Evolutionary conservation across 2,797 vertebrate species (phyloP), one percentile per base, ranked within the genome.

Genomic region (Sternotherus odoratus): DNA sequence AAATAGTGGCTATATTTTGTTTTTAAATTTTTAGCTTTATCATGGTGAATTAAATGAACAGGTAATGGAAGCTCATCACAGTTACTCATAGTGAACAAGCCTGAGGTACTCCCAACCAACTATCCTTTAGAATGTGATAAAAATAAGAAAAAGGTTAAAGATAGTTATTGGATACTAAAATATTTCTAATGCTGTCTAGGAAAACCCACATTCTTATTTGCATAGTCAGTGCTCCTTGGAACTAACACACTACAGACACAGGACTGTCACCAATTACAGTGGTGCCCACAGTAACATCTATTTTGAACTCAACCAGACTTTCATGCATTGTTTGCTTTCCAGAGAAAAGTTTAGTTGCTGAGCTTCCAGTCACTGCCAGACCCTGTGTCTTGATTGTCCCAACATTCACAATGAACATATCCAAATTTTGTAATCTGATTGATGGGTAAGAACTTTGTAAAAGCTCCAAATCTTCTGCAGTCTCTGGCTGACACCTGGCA

Each of bases 401-500:
- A 87, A 81, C 74, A 93, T 83, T 92, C 85, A 83, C 57, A 96
- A 91, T 86, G 93, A 2, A 51, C 94, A 81, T 77, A 93, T 79
- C 91, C 83, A n/a, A n/a, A n/a, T n/a, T n/a, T n/a, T n/a, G n/a
- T n/a, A n/a, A n/a, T n/a, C n/a, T n/a, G n/a, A n/a, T n/a, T n/a
- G n/a, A n/a, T n/a, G 86, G 94, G 83, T 82, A 95, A 96, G 82
- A 93, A 15, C 19, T 21, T 69, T 69, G n/a, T 69, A 36, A 69
- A 69, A 36, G 86, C 79, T 96, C 89, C 89, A 96, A 95, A 92
- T 90, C 93, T 91, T 97, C 88, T 92, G 82, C 87, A 94, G 69
- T 36, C 93, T 94, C 84, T 92, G 94, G 90, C 87, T 96, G 91
- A 93, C 92, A 79, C 87, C 92, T 95, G 95, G 94, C 96, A 96